These are phyloP conservation scores for Falco cherrug DNA, from an alignment of 2,797 vertebrate species.

Conservation along the genomic window DNA sequence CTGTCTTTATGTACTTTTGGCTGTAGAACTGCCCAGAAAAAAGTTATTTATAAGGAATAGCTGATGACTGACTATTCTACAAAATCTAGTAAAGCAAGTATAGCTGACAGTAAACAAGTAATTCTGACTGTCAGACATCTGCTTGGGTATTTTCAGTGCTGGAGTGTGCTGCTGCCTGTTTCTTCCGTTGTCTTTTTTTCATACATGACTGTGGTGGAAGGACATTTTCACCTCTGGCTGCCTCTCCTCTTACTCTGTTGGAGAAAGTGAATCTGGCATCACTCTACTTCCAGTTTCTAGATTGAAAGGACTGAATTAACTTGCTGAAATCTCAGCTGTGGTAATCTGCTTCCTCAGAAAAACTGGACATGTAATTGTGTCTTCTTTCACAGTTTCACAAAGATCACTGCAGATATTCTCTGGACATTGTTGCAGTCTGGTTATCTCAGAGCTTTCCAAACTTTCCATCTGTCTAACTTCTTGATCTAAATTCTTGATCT, in stretches of 20 bases:
- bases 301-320: background rate
- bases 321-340: background rate
- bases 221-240: background rate
- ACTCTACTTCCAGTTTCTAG: background rate
- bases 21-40: background rate
- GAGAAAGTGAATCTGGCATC: background rate
- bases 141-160: background rate
- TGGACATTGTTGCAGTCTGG: background rate
- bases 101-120: background rate
- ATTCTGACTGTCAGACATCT: background rate
- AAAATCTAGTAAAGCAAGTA: background rate
- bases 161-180: background rate
- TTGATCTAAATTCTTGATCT: background rate
- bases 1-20: background rate
- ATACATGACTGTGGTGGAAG: background rate
- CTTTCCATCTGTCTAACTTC: background rate
- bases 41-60: background rate
- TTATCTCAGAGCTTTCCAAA: background rate
- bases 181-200: background rate
- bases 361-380: background rate
- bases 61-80: background rate
- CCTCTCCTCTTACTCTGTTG: background rate
- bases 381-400: background rate
- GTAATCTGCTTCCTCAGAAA: background rate
- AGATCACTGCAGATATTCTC: background rate